A percentile compares a stretch with the other conserved stretches of the same genome.
These are phyloP conservation scores for Lagenorhynchus albirostris DNA, from an alignment of 2,113 vertebrate species.

Conservation along the genomic window DNA sequence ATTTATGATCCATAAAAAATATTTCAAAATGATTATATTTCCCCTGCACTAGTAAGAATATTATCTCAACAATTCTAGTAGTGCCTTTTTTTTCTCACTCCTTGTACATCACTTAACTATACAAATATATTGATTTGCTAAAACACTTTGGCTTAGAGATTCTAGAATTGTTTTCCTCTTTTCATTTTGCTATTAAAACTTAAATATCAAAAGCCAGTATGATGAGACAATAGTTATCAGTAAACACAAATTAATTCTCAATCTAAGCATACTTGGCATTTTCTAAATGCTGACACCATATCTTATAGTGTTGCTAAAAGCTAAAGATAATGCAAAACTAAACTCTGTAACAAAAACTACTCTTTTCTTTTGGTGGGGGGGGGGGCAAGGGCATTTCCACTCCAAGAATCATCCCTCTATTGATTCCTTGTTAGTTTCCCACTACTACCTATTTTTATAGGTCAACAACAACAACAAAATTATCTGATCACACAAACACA, in stretches of 20 bases:
- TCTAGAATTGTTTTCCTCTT: neutral
- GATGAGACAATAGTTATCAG: neutral
- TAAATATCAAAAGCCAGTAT: neutral
- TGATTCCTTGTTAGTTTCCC: neutral
- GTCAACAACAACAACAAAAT: neutral
- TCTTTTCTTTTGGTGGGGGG: accelerated
- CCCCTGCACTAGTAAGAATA: neutral
- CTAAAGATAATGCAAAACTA: neutral
- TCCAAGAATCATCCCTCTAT: neutral
- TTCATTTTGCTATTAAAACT: neutral
- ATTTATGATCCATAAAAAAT: neutral
- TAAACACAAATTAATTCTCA: neutral
- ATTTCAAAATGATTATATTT: neutral
- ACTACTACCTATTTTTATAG: neutral
- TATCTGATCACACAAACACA: neutral
- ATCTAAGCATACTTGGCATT: neutral
- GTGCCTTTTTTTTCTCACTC: neutral
- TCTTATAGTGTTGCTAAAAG: neutral
- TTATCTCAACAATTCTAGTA: neutral
- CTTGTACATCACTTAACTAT: neutral
- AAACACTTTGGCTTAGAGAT: neutral
- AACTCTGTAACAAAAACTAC: neutral
- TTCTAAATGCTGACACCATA: neutral
- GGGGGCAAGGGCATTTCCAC: neutral
- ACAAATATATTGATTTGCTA: neutral